Base-by-base conservation (phyloP, 2,888 invertebrate species). In the Notodonta ziczac region DNA sequence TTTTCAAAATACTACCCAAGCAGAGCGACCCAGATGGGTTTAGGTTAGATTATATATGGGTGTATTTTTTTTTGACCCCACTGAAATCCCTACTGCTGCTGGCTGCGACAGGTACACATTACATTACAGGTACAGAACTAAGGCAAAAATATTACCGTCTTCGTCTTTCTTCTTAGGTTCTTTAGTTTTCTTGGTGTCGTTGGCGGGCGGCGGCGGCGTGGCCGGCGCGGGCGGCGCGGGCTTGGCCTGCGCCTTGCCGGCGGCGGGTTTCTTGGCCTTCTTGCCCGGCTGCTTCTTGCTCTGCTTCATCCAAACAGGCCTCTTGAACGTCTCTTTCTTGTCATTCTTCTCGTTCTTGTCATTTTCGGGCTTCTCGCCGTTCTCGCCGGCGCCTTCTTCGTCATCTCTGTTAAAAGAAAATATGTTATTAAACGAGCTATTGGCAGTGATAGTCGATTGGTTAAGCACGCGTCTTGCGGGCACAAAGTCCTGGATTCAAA, bases 251-350 rank as follows among this genome's bases (percentile, higher is more conserved):
- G 65, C 87, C 77, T 74, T 89, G 70, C 59, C 83, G 24, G 80
- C 78, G 8, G 78, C 84, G 6, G 80, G 81, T 58, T 85, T 85
- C 63, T 84, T 85, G 0, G 78, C 72, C 61, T 86, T 87, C 71
- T 85, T 87, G 4, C 77, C 76, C 13, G 79, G 77, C n/a, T 82
- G 85, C 61, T 88, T 86, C 61, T 93, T 94, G 1, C 83, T 77
- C 48, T 83, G 82, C 40, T 83, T 83, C 83, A 83, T 83, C 83
- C 83, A 83, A 4, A 83, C 83, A 2, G 97, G 96, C 81, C 97
- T 95, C 80, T 97, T 97, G 53, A 91, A 94, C 1, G 94, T 89
- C 63, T 91, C 85, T 59, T 94, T 93, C 63, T 90, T 94, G 62
- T 94, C 94, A 63, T 83, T 86, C 84, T 94, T 83, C 83, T 93